A percentile compares a stretch with the other conserved stretches of the same genome.
phyloP scores from a whole-genome alignment of 1,140 invertebrate genomes.

The Macrosteles quadrilineatus region DNA sequence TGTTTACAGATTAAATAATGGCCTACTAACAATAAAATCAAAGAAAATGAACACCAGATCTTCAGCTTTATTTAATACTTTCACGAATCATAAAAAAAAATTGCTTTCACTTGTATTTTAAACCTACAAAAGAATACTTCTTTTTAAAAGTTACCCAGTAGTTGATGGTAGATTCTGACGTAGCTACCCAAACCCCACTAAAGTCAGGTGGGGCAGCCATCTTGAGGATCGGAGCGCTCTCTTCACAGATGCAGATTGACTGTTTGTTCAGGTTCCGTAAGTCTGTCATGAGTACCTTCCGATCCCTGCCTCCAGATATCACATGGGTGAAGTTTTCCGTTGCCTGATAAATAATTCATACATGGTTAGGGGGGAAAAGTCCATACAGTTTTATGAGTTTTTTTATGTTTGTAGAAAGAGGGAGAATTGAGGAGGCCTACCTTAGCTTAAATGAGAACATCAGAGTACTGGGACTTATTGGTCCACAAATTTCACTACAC shows the following conservation, averaged over 20 bases:
- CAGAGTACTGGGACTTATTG: too few relatives aligned
- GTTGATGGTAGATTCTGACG: conserved; percentile 80
- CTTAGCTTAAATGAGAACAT: too few relatives aligned
- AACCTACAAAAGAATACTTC: too few relatives aligned
- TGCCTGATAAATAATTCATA: conserved; percentile 59
- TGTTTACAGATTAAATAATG: too few relatives aligned
- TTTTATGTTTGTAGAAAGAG: too few relatives aligned
- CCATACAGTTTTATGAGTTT: background rate
- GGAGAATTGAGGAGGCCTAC: too few relatives aligned
- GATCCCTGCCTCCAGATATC: conserved; percentile 94
- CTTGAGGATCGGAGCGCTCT: conserved; percentile 91
- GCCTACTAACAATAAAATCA: too few relatives aligned
- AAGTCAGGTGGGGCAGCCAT: conserved; percentile 88
- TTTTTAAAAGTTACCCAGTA: conserved; percentile 65
- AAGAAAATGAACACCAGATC: too few relatives aligned
- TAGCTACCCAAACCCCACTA: conserved; percentile 90
- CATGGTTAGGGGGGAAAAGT: background rate
- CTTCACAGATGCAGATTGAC: conserved; percentile 84
- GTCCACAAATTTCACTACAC: too few relatives aligned
- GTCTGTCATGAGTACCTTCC: conserved; percentile 91
- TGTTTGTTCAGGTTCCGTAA: conserved; percentile 82
- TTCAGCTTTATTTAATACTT: too few relatives aligned
- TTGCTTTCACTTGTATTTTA: too few relatives aligned
- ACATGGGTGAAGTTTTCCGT: conserved; percentile 92
- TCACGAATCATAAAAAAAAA: too few relatives aligned